Evolutionary conservation across 2,888 invertebrate species (phyloP).

Genomic region (Uloborus plumipes): DNA sequence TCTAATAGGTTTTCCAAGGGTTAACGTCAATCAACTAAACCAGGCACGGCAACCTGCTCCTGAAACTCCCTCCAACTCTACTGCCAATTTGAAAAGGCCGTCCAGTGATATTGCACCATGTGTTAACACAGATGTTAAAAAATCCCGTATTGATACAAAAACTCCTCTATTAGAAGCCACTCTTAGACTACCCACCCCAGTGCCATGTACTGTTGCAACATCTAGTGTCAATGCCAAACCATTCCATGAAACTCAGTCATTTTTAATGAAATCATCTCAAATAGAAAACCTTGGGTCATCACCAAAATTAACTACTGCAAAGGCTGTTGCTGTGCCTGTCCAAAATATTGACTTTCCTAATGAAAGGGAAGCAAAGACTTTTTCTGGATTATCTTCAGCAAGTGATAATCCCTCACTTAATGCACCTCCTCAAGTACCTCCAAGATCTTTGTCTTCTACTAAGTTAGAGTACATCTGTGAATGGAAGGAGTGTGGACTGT

Average conservation of each 20-base stretch:
- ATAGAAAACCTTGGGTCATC: constrained; percentile 34
- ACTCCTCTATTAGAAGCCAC: constrained; percentile 59
- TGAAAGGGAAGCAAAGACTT: constrained; percentile 68
- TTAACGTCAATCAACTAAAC: constrained; percentile 65
- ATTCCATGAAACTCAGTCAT: constrained; percentile 50
- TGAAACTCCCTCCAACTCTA: constrained; percentile 56
- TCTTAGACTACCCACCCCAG: constrained; percentile 48
- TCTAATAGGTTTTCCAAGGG: constrained; percentile 65
- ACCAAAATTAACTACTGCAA: constrained; percentile 53
- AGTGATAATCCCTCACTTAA: constrained; percentile 49
- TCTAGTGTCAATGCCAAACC: constrained; percentile 46
- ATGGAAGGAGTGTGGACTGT: constrained; percentile 89
- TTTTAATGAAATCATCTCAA: constrained; percentile 39
- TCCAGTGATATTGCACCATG: constrained; percentile 49
- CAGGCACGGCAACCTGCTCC: constrained; percentile 62
- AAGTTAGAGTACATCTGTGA: constrained; percentile 80
- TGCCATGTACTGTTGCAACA: constrained; percentile 50
- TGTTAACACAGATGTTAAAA: constrained; percentile 35
- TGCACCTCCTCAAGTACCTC: constrained; percentile 48
- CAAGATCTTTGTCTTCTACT: constrained; percentile 42
- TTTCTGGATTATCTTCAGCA: constrained; percentile 56
- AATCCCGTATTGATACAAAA: constrained; percentile 54
- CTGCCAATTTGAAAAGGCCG: constrained; percentile 60
- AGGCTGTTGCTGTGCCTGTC: constrained; percentile 61
- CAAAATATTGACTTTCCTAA: constrained; percentile 67